Base-by-base conservation (phyloP, 2,888 invertebrate genomes). In the Drosophila mayaguana region DNA sequence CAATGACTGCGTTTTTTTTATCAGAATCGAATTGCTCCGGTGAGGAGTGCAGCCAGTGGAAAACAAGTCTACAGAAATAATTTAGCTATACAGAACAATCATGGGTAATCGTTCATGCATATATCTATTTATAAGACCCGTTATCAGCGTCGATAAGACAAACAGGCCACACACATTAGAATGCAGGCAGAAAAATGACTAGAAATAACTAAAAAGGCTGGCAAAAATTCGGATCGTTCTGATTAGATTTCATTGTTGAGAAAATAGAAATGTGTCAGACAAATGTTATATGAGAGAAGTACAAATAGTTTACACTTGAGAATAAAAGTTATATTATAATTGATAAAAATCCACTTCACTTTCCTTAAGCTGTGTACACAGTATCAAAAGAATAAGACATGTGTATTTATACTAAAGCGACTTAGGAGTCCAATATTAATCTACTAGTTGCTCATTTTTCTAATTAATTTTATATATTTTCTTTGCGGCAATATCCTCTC, bases 91-190 rank as follows among this genome's bases (percentile, higher is more conserved):
- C 46, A 56, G n/a, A 16, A 56, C 20, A 72, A 64, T 64, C 55
- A 38, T n/a, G 57, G 57, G 60, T 75, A 76, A 73, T 78, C 74
- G 55, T 61, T 56, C 34, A 63, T 53, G 43, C 48, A 60, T 18
- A 45, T 56, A 76, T 20, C 25, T 62, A 72, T 73, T 57, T 64
- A 68, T 57, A 57, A n/a, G 36, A 48, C 25, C 32, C 59, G 63
- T 71, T 77, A 77, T 77, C 77, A 71, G 25, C 34, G 12, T 28
- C 16, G 76, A 79, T 79, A 77, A 79, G 55, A 36, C 77, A 38
- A 55, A 56, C 62, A 50, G 53, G 57, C 78, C 43, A 63, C 46
- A 38, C 34, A 38, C 50, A 62, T 46, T 46, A 32, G 38, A 69
- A 60, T 65, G 75, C 65, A 66, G 28, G 36, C 25, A 40, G 7